Percentiles rank a stretch among this genome's conserved stretches.
These are phyloP conservation scores for Patiria miniata DNA, from an alignment of 35 echinoderm and acorn worm genomes.

Conservation along the genomic window DNA sequence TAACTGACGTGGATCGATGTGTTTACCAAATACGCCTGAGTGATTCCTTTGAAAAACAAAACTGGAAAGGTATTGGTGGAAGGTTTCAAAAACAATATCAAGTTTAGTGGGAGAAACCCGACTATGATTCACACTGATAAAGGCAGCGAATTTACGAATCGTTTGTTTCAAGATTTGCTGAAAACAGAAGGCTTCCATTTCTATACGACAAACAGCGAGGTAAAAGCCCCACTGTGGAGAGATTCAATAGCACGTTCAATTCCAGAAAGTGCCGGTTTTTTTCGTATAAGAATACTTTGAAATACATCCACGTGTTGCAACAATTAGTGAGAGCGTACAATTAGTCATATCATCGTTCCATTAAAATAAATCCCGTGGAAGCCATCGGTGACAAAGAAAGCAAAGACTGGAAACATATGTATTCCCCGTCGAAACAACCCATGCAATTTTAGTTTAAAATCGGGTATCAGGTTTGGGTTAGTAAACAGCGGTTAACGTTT, in stretches of 20 bases:
- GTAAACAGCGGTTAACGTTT: constrained; percentile 41
- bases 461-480: constrained; percentile 36
- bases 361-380: constrained; percentile 9
- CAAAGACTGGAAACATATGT: not conserved
- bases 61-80: not conserved
- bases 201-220: constrained; percentile 75
- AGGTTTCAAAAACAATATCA: constrained; percentile 43
- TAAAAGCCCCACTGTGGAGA: constrained; percentile 55
- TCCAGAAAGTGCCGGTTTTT: constrained; percentile 43
- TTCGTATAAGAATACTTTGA: constrained; percentile 32
- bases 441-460: not conserved
- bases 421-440: not conserved
- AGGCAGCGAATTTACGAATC: constrained; percentile 77
- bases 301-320: constrained; percentile 29
- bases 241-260: constrained; percentile 39
- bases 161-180: constrained; percentile 53
- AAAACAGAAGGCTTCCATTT: constrained; percentile 57
- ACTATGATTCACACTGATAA: constrained; percentile 51
- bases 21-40: constrained; percentile 49
- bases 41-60: constrained; percentile 34
- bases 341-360: constrained; percentile 25
- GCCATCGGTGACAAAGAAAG: constrained; percentile 38
- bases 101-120: constrained; percentile 5
- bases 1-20: constrained; percentile 25
- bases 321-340: constrained; percentile 34